phyloP scores from a whole-genome alignment of 1,140 invertebrate genomes.

The Batillaria attramentaria region DNA sequence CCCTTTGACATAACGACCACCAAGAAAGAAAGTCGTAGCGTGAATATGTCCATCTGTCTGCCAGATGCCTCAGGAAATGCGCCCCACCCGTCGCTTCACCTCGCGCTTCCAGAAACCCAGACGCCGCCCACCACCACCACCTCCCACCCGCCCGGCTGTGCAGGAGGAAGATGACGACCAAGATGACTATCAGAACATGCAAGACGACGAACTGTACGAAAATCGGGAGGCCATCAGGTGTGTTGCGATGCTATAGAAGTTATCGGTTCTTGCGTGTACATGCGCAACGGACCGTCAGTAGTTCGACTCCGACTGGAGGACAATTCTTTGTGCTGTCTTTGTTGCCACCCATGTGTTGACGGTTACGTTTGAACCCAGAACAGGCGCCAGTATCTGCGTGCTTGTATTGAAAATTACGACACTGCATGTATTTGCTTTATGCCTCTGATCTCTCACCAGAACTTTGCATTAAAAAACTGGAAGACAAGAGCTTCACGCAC shows the following conservation, averaged over 20 bases:
- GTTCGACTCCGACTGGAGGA: background rate
- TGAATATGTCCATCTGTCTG: background rate
- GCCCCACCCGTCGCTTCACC: conserved; percentile 46
- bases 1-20: background rate
- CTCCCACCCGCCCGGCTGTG: conserved; percentile 24
- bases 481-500: no score
- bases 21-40: background rate
- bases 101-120: conserved; percentile 52
- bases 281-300: background rate
- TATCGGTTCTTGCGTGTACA: background rate
- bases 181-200: conserved; percentile 14
- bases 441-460: no score
- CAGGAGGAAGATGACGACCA: conserved; percentile 1
- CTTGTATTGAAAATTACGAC: background rate
- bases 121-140: conserved; percentile 48
- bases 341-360: background rate
- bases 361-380: background rate
- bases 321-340: no score
- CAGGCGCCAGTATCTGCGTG: background rate
- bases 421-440: no score
- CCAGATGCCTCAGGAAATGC: conserved; percentile 14
- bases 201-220: conserved; percentile 26
- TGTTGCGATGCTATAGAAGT: background rate
- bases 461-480: no score
- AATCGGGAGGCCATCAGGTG: conserved; percentile 31